Conservation (phyloP, 1,140 invertebrate genomes). For the Fopius arisanus region DNA sequence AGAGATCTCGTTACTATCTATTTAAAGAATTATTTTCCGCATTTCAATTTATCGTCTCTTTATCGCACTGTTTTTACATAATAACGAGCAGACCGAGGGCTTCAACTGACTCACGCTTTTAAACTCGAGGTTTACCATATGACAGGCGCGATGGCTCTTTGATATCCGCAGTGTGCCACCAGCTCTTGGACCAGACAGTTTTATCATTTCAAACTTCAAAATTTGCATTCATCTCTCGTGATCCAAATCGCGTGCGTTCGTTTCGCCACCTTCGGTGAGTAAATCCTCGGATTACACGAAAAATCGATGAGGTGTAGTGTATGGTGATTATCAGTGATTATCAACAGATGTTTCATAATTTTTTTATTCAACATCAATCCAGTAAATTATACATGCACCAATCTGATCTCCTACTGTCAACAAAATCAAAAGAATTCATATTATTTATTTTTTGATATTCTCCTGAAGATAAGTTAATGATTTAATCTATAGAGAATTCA, state of each 20-base stretch:
- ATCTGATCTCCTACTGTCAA: no score
- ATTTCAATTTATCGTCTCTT: background rate
- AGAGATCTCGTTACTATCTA: background rate
- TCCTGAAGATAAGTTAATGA: no score
- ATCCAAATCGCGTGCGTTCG: background rate
- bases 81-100: background rate
- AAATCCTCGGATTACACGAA: background rate
- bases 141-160: slow-evolving; percentile 1
- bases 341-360: background rate
- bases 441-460: no score
- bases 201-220: background rate
- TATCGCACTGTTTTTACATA: background rate
- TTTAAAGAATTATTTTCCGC: background rate
- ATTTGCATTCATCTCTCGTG: background rate
- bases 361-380: background rate
- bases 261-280: no score
- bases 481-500: no score
- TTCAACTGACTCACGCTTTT: background rate
- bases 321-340: background rate
- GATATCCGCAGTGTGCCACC: slow-evolving; percentile 17
- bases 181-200: background rate
- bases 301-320: no score
- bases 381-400: no score
- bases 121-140: background rate
- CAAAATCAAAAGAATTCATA: no score